Evolutionary conservation across 2,888 invertebrate genomes (phyloP).

Genomic region (Ophion ventricosus): DNA sequence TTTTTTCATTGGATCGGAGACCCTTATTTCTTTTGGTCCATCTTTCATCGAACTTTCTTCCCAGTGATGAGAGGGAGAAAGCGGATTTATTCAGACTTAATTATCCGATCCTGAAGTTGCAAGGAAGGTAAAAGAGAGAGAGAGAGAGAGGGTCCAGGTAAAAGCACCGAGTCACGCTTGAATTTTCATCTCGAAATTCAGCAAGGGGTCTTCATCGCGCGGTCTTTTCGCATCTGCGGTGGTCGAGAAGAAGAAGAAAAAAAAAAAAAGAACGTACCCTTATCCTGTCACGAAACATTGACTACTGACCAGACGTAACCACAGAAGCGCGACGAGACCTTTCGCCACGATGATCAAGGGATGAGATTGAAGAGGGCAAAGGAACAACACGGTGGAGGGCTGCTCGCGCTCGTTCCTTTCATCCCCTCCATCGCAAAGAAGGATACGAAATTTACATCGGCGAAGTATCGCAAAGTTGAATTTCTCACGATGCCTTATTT

Average conservation of each 20-base stretch:
- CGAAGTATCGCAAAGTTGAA: slow-evolving; percentile 38
- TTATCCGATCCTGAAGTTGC: slow-evolving; percentile 48
- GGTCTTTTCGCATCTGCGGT: slow-evolving; percentile 58
- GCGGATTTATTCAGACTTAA: slow-evolving; percentile 62
- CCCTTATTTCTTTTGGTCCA: slow-evolving; percentile 32
- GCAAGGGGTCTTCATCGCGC: slow-evolving; percentile 5
- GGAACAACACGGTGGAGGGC: neutral
- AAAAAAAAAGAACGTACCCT: slow-evolving; percentile 50
- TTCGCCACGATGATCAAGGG: slow-evolving; percentile 45
- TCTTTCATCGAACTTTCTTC: slow-evolving; percentile 37
- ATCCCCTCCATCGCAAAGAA: neutral
- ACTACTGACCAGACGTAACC: slow-evolving; percentile 58
- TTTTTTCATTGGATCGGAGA: slow-evolving; percentile 6
- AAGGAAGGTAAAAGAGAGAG: slow-evolving; percentile 14
- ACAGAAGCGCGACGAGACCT: slow-evolving; percentile 44
- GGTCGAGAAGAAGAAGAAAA: slow-evolving; percentile 1
- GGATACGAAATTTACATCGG: slow-evolving; percentile 43
- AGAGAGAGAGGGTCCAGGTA: slow-evolving; percentile 52
- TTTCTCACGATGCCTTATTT: slow-evolving; percentile 55
- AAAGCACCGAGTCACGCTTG: slow-evolving; percentile 53
- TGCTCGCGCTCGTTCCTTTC: slow-evolving; percentile 11
- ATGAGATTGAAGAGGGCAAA: slow-evolving; percentile 31
- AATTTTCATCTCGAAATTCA: slow-evolving; percentile 43
- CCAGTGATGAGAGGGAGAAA: slow-evolving; percentile 5
- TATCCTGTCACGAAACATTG: slow-evolving; percentile 62